These are phyloP conservation scores for Brachyistius frenatus DNA, from an alignment of 2,113 vertebrate species.

Conservation along the genomic window DNA sequence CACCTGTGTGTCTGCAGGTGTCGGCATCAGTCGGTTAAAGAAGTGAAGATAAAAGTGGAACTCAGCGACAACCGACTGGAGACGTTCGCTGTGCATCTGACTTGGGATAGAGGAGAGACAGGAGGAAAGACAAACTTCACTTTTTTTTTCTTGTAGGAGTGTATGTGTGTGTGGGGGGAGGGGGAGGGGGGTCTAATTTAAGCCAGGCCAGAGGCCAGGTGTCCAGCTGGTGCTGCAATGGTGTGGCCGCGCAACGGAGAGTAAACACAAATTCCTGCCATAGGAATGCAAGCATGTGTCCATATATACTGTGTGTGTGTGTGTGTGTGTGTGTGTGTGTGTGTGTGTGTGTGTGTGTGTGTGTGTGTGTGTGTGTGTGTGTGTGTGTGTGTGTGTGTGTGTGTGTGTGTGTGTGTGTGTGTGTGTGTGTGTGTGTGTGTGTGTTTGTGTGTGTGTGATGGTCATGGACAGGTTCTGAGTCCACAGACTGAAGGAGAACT, in stretches of 20 bases:
- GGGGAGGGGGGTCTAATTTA: constrained; percentile 53
- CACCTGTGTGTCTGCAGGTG: too few relatives aligned
- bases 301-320: not conserved
- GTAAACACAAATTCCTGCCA: constrained; percentile 59
- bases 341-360: not conserved
- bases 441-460: not conserved
- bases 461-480: too few relatives aligned
- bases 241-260: constrained; percentile 28
- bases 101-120: too few relatives aligned
- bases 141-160: too few relatives aligned
- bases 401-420: not conserved
- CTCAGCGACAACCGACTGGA: too few relatives aligned
- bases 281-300: constrained; percentile 3
- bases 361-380: not conserved
- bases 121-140: too few relatives aligned
- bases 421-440: not conserved
- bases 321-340: not conserved
- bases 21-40: too few relatives aligned
- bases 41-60: too few relatives aligned
- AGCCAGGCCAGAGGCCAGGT: constrained; percentile 53
- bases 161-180: not conserved
- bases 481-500: too few relatives aligned
- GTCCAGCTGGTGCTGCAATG: constrained; percentile 43
- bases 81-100: too few relatives aligned
- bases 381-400: not conserved